Evolutionary conservation across 1,140 invertebrate genomes (phyloP), one percentile per base, ranked within the genome.

Genomic region (Zaprionus nigranus): DNA sequence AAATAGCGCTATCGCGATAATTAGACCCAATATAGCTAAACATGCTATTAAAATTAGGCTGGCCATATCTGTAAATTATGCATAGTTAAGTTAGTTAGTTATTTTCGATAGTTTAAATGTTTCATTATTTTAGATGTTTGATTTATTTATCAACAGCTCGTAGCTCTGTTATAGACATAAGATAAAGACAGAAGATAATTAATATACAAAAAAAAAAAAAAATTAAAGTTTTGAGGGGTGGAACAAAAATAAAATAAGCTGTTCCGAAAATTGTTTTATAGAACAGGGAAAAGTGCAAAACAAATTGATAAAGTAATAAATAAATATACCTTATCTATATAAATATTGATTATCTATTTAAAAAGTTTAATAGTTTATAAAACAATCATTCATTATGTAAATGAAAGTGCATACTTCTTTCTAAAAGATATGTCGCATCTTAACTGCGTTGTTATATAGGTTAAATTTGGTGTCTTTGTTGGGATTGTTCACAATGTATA

Each of bases 1-100:
- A 69, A 93, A 92, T 17, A 93, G 73, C 7, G 92, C 69, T 61
- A 93, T 91, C 22, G 88, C 75, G 53, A 92, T 91, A 15, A 92
- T 92, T 58, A 93, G 62, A 51, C 90, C 92, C 54, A 93, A 77
- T 49, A 92, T 79, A 73, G 90, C 78, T 38, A 93, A 49, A 30
- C 81, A 90, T 59, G 90, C 92, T 75, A 92, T 90, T 67, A 93
- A 57, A 70, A 92, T 79, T 70, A 90, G 71, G 76, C 73, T 92
- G 43, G 88, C 90, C 92, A 92, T 92, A 75, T 81, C 87, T 91
- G 72, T 15, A 79, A 79, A n/a, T n/a, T n/a, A n/a, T n/a, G n/a
- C n/a, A n/a, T n/a, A n/a, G n/a, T n/a, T n/a, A n/a, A n/a, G n/a
- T n/a, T n/a, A n/a, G n/a, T n/a, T n/a, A n/a, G n/a, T n/a, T n/a